A percentile compares a stretch with the other conserved stretches of the same genome.
Evolutionary conservation across 64 coral and sea anemone species (phyloP).

Genomic region (Cladopsammia gracilis): DNA sequence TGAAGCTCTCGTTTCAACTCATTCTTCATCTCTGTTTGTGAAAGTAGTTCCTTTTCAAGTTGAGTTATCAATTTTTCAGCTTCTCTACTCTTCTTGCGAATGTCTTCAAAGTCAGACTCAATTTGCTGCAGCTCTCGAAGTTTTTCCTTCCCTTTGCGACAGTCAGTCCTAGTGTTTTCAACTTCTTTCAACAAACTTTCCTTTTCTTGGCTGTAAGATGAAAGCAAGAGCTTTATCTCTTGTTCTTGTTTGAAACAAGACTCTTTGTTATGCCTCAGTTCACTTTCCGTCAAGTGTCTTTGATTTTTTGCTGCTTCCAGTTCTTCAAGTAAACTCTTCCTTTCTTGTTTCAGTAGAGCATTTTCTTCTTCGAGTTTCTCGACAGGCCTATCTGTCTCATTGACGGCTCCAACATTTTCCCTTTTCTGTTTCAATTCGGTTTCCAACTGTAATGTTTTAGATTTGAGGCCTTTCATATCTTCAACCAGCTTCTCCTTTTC

Average conservation of each 20-base stretch:
- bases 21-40: slow-evolving; percentile 77
- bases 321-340: slow-evolving; percentile 59
- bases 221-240: slow-evolving; percentile 52
- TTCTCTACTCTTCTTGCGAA: slow-evolving; percentile 69
- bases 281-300: slow-evolving; percentile 36
- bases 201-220: slow-evolving; percentile 82
- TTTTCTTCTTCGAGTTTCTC: slow-evolving; percentile 10
- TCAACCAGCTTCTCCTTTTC: neutral
- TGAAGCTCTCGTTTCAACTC: slow-evolving; percentile 53
- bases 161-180: slow-evolving; percentile 54
- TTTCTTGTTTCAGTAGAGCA: slow-evolving; percentile 57
- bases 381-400: neutral
- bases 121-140: slow-evolving; percentile 58
- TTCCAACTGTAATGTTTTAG: neutral
- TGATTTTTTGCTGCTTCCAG: slow-evolving; percentile 38
- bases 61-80: slow-evolving; percentile 86
- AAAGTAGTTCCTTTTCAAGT: slow-evolving; percentile 81
- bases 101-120: slow-evolving; percentile 43
- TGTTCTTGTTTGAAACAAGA: slow-evolving; percentile 57
- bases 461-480: neutral
- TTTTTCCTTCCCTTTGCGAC: slow-evolving; percentile 57
- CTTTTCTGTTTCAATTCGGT: neutral
- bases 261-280: slow-evolving; percentile 56
- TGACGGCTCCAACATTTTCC: neutral
- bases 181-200: slow-evolving; percentile 73